These are phyloP conservation scores for Asobara japonica DNA, from an alignment of 1,140 invertebrate genomes.

Conservation along the genomic window DNA sequence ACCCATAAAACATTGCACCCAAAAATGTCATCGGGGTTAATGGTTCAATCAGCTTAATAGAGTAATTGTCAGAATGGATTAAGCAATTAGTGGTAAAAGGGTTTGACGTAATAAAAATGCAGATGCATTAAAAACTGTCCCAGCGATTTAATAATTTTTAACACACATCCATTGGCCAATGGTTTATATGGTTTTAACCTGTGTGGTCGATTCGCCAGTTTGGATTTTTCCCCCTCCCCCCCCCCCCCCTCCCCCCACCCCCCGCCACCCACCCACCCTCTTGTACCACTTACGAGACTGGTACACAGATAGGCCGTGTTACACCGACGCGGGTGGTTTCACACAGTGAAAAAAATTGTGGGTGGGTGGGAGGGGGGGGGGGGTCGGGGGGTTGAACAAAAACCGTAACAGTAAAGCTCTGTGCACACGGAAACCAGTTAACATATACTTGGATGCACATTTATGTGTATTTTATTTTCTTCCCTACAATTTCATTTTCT, in stretches of 20 bases:
- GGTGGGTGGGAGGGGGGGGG: not conserved
- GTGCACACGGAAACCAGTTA: constrained; percentile 24
- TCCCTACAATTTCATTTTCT: not conserved
- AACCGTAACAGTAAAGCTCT: constrained; percentile 6
- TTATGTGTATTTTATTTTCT: constrained; percentile 17
- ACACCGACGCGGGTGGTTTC: constrained; percentile 4
- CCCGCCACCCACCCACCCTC: too few relatives aligned
- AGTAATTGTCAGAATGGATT: not conserved
- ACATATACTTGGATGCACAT: constrained; percentile 12
- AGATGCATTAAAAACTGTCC: not conserved
- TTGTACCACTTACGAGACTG: constrained; percentile 31
- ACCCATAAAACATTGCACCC: too few relatives aligned
- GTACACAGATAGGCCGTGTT: constrained; percentile 31
- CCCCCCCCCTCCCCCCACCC: too few relatives aligned
- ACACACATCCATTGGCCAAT: constrained; percentile 19
- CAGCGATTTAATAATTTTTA: not conserved
- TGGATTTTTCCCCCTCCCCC: constrained; percentile 33
- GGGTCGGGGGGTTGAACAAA: not conserved
- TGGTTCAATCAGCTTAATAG: not conserved
- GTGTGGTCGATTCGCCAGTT: constrained; percentile 26
- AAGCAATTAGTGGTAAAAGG: constrained; percentile 6
- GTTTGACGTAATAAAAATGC: not conserved
- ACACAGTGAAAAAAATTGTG: not conserved
- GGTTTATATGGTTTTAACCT: not conserved
- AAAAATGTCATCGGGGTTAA: not conserved